Base-by-base conservation (phyloP, 2,888 invertebrate species). In the Pogonocherus hispidulus region DNA sequence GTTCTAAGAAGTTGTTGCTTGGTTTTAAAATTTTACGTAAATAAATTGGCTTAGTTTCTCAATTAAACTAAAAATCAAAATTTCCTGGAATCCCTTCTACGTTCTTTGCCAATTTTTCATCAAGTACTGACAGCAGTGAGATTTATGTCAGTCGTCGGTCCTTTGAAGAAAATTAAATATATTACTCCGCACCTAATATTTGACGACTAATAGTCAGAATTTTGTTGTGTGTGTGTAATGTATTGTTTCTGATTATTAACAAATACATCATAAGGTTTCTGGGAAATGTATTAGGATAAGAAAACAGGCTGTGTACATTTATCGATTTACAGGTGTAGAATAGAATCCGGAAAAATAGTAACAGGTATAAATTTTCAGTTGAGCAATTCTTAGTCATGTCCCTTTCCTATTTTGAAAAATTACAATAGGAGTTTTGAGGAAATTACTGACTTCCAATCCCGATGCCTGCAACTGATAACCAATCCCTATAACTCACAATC, bases 71-170 rank as follows among this genome's bases (percentile, higher is more conserved):
- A 6, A 32, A 32, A 32, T 32, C 32, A 32, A 32, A 1, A 41
- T 16, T 41, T 41, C 41, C 14, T 14, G 14, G 41, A 41, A 41
- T 41, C n/a, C n/a, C n/a, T n/a, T n/a, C n/a, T n/a, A n/a, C n/a
- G n/a, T 41, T n/a, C 41, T 41, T 41, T 41, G 41, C 41, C 16
- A 41, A 41, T n/a, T 41, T 41, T 41, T 41, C 41, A 41, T 5
- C 41, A 3, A 14, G 41, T 41, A 41, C n/a, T 41, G 41, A 41
- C 41, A 14, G 14, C n/a, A 5, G 41, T n/a, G n/a, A 41, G 41
- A 41, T 41, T 11, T 16, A 14, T 14, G 41, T 41, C 41, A 41
- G 14, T 41, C 41, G 41, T 41, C 41, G 41, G 14, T n/a, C n/a
- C 16, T 41, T 41, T 41, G 41, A 41, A 41, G 16, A 41, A 14